Conservation (phyloP, 1,140 invertebrate species). For the Diplogasteroides magnus region DNA sequence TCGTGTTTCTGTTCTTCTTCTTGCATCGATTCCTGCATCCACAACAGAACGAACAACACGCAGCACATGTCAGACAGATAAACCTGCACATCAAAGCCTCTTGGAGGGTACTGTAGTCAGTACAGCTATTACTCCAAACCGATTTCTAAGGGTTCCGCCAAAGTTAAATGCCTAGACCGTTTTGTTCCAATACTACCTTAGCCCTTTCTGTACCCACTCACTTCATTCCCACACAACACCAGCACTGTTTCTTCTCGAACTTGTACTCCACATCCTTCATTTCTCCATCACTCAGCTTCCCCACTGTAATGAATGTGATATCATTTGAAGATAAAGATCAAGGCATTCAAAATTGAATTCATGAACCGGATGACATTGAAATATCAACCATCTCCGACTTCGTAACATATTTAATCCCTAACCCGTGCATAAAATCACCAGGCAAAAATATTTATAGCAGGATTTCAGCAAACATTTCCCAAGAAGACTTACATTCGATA, state of each 20-base stretch:
- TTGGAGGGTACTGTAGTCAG: too few species aligned
- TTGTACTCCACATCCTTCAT: slow-evolving; percentile 37
- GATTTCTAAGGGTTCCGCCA: too few species aligned
- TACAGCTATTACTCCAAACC: too few species aligned
- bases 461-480: neutral
- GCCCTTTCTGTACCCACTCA: too few species aligned
- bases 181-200: too few species aligned
- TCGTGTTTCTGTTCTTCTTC: slow-evolving; percentile 37
- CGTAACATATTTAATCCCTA: slow-evolving; percentile 9
- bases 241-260: slow-evolving; percentile 36
- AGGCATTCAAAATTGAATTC: slow-evolving; percentile 9
- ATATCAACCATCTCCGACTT: slow-evolving; percentile 1
- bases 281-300: slow-evolving; percentile 37
- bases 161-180: too few species aligned
- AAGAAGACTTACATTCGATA: slow-evolving; percentile 28
- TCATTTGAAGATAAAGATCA: slow-evolving; percentile 29
- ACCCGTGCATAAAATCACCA: too few species aligned
- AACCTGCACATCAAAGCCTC: too few species aligned
- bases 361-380: slow-evolving; percentile 1
- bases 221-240: slow-evolving; percentile 51
- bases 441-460: too few species aligned
- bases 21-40: slow-evolving; percentile 40
- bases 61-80: too few species aligned
- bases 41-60: too few species aligned
- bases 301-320: slow-evolving; percentile 29